Conservation (phyloP, 1,140 invertebrate genomes). For the Pentalonia nigronervosa region DNA sequence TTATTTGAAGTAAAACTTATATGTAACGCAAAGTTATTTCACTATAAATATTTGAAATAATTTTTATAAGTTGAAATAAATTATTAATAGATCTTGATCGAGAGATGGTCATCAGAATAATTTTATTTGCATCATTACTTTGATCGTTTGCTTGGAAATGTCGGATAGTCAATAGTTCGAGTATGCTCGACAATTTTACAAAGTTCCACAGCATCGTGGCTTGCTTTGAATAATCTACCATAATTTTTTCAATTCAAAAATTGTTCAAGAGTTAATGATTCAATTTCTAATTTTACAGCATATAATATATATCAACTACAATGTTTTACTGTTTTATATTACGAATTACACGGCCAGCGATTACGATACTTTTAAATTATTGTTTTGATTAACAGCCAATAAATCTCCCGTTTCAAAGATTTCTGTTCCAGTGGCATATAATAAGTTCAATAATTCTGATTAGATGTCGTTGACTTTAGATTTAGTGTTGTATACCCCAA, state of each 20-base stretch:
- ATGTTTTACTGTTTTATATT: not conserved
- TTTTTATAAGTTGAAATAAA: too few species aligned
- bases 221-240: slow-evolving; percentile 19
- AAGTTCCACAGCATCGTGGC: not conserved
- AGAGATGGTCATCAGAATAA: not conserved
- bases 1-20: not conserved
- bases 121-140: slow-evolving; percentile 1
- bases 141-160: not conserved
- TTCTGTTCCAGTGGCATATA: not conserved
- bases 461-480: not conserved
- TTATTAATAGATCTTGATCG: too few species aligned
- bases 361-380: not conserved
- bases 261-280: not conserved
- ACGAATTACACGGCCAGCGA: not conserved
- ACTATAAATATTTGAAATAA: too few species aligned
- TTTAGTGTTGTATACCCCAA: not conserved
- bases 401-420: not conserved
- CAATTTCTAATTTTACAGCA: not conserved
- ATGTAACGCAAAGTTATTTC: too few species aligned
- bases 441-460: not conserved
- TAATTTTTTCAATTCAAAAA: not conserved
- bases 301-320: not conserved
- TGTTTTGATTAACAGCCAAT: not conserved
- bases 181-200: not conserved
- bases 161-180: not conserved